Evolutionary conservation across 2,797 vertebrate species (phyloP).

Genomic region (Pseudochirops cupreus): DNA sequence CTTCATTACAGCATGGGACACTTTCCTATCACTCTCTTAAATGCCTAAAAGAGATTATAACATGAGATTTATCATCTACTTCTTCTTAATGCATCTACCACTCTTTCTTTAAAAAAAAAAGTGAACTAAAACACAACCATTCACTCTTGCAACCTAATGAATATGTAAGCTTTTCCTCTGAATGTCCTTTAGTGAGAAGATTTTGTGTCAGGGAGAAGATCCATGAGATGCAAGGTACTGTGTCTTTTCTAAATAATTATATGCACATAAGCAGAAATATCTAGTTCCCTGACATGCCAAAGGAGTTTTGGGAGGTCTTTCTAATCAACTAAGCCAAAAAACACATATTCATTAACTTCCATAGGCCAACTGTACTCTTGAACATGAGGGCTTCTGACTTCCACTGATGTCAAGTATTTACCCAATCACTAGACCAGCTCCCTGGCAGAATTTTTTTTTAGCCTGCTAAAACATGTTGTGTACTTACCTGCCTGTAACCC

Average conservation of each 20-base stretch:
- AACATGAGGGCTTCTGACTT: background rate
- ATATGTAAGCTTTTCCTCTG: slow-evolving; percentile 26
- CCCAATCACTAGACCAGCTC: slow-evolving; percentile 5
- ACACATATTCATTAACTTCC: background rate
- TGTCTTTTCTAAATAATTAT: background rate
- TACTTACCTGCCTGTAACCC: background rate
- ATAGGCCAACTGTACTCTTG: background rate
- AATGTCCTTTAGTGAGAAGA: background rate
- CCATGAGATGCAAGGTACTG: background rate
- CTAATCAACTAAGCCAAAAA: slow-evolving; percentile 35
- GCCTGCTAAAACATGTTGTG: background rate
- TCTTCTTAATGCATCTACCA: background rate
- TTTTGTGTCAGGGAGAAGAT: background rate
- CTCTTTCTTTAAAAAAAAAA: slow-evolving; percentile 27
- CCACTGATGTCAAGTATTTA: background rate
- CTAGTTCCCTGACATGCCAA: background rate
- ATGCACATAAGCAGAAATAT: slow-evolving; percentile 1
- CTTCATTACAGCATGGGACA: background rate
- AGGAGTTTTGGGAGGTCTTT: background rate
- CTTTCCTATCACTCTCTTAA: background rate
- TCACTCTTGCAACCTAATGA: background rate
- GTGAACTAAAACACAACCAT: background rate
- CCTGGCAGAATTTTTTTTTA: background rate
- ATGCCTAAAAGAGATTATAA: background rate
- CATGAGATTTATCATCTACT: background rate